Evolutionary conservation across 2,797 vertebrate genomes (phyloP).

Genomic region (Trachurus trachurus): DNA sequence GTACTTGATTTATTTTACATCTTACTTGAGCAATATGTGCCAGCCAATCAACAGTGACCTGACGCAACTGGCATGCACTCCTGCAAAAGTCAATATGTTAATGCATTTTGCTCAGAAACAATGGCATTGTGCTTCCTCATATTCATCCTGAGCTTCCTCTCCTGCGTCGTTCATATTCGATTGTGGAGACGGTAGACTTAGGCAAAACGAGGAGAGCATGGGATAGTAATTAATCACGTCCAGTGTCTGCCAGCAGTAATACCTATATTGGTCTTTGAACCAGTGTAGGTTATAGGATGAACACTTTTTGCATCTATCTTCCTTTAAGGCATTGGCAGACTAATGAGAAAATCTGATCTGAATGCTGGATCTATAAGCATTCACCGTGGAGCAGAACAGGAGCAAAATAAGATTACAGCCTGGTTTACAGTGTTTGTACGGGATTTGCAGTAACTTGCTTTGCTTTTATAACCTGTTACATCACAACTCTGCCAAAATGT

Average conservation of each 20-base stretch:
- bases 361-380: constrained; percentile 67
- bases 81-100: constrained; percentile 62
- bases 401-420: constrained; percentile 43
- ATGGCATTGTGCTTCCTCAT: constrained; percentile 51
- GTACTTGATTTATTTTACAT: not conserved
- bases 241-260: constrained; percentile 52
- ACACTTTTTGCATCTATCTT: constrained; percentile 58
- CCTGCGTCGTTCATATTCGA: constrained; percentile 61
- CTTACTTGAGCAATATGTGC: constrained; percentile 47
- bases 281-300: constrained; percentile 36
- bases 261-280: constrained; percentile 56
- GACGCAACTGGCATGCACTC: constrained; percentile 21
- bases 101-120: constrained; percentile 59
- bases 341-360: constrained; percentile 72
- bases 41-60: constrained; percentile 48
- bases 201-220: constrained; percentile 44
- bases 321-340: constrained; percentile 50
- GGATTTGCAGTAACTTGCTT: constrained; percentile 10
- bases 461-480: constrained; percentile 20
- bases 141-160: constrained; percentile 56
- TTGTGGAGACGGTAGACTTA: constrained; percentile 44
- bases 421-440: constrained; percentile 22
- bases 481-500: constrained; percentile 11
- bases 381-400: constrained; percentile 38
- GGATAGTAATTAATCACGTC: constrained; percentile 72